phyloP scores from a whole-genome alignment of 2,113 vertebrate species.

The Himantopus leucocephalus region DNA sequence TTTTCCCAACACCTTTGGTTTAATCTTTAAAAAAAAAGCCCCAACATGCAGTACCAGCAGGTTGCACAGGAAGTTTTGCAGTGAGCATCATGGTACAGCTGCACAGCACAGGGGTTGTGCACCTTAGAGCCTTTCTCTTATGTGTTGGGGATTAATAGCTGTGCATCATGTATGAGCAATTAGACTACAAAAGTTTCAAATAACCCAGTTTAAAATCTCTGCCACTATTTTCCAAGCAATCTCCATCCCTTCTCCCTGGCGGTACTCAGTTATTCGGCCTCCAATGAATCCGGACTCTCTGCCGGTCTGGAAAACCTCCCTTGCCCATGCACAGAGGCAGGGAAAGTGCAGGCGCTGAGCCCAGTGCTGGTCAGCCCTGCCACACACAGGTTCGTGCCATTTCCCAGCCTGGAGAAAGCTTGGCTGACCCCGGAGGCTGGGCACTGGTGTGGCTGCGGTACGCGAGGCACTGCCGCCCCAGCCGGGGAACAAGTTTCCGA shows the following conservation, averaged over 20 bases:
- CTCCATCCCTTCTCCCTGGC: not conserved
- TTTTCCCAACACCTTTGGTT: not conserved
- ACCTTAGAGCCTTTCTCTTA: not conserved
- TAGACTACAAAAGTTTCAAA: not conserved
- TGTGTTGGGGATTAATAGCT: not conserved
- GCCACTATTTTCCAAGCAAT: fast-evolving
- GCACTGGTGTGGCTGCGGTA: not conserved
- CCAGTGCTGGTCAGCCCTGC: not conserved
- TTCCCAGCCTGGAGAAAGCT: not conserved
- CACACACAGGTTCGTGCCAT: fast-evolving
- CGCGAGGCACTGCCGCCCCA: fast-evolving
- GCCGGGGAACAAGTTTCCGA: not conserved
- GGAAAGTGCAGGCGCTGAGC: fast-evolving
- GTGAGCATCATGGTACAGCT: fast-evolving
- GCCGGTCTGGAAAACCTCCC: not conserved
- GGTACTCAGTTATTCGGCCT: not conserved
- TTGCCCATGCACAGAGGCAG: not conserved
- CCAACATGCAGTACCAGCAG: not conserved
- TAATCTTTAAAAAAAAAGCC: not conserved
- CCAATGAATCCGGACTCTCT: not conserved
- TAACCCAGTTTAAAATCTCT: not conserved
- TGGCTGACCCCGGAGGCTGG: not conserved
- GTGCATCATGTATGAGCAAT: not conserved
- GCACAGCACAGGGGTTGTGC: not conserved
- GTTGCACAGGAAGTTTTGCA: not conserved